phyloP scores from a whole-genome alignment of 35 echinoderm and acorn worm species.

The Lytechinus pictus region DNA sequence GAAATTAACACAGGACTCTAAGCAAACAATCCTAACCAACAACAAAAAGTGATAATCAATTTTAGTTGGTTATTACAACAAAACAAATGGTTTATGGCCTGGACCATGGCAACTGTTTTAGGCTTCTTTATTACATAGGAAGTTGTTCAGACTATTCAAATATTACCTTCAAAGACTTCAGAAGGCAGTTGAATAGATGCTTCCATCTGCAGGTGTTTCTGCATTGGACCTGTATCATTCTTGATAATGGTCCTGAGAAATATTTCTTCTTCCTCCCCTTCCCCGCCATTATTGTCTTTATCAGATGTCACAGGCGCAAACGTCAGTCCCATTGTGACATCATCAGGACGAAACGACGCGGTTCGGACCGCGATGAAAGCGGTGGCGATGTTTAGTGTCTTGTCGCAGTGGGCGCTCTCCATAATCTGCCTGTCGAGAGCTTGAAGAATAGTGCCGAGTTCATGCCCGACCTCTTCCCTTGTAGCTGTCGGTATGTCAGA shows the following conservation, averaged over 20 bases:
- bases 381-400: background rate
- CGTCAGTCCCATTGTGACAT: background rate
- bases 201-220: background rate
- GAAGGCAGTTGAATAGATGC: constrained; percentile 27
- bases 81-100: too few relatives aligned
- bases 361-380: constrained; percentile 2
- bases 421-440: background rate
- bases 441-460: background rate
- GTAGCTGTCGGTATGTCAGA: background rate
- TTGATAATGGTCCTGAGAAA: background rate
- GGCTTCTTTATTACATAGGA: too few relatives aligned
- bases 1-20: too few relatives aligned
- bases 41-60: too few relatives aligned
- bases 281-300: background rate
- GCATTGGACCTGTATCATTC: background rate
- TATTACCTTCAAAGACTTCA: constrained; percentile 24
- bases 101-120: too few relatives aligned
- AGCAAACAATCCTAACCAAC: too few relatives aligned
- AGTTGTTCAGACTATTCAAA: too few relatives aligned
- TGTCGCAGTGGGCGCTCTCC: constrained; percentile 10
- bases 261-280: background rate
- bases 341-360: background rate
- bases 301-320: constrained; percentile 30
- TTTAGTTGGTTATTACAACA: too few relatives aligned
- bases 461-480: background rate